Conservation (phyloP, 2,797 vertebrate genomes). For the Poeciliopsis presidionis region DNA sequence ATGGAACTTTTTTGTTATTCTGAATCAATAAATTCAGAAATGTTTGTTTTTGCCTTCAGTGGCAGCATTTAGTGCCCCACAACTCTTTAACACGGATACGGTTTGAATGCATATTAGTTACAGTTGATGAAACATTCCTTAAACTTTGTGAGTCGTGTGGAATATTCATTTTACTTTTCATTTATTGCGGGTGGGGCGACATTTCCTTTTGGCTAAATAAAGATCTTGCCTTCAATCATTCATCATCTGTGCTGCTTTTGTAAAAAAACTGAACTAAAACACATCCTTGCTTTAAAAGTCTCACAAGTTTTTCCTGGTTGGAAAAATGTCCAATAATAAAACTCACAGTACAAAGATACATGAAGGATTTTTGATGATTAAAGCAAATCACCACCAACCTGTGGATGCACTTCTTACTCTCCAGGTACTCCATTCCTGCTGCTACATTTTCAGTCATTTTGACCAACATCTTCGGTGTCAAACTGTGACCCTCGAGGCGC, state of each 20-base stretch:
- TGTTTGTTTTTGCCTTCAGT: neutral
- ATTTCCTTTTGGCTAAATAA: neutral
- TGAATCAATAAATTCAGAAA: neutral
- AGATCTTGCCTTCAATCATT: neutral
- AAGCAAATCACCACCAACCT: slow-evolving; percentile 75
- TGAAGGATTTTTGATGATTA: neutral
- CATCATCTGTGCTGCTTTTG: neutral
- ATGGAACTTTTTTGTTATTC: neutral
- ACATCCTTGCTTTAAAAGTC: neutral
- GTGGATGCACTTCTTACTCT: slow-evolving; percentile 94
- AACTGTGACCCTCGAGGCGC: slow-evolving; percentile 80
- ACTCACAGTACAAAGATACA: neutral
- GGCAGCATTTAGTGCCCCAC: neutral
- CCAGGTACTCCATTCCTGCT: slow-evolving; percentile 94
- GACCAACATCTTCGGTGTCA: slow-evolving; percentile 84
- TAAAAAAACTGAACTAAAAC: neutral
- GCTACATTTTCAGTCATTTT: slow-evolving; percentile 91
- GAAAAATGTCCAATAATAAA: neutral
- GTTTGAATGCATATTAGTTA: neutral
- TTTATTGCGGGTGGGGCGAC: neutral
- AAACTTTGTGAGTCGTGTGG: neutral
- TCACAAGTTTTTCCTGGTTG: neutral
- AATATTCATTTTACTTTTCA: neutral
- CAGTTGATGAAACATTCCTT: neutral
- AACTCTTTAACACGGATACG: neutral